Base-by-base conservation (phyloP, 1,140 invertebrate species). In the Plutomurus gul region DNA sequence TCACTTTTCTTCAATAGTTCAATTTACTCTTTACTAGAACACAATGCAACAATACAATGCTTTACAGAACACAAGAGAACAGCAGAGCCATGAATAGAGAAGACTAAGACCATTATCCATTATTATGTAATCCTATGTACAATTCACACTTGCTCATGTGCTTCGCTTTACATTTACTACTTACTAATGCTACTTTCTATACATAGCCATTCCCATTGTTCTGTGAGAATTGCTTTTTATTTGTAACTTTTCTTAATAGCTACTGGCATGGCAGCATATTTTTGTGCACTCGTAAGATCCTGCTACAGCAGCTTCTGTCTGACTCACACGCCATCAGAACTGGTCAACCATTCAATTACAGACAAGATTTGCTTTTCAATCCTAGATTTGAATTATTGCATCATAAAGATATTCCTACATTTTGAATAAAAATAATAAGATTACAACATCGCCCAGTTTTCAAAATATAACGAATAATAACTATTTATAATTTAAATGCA, bases 51-150 rank as follows among this genome's bases (percentile, higher is more conserved):
- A 65, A 65, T 65, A 65, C 56, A 65, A 65, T 65, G 56, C 51
- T 13, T 60, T 60, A 30, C 56, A 65, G 56, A 60, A 13, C 56
- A n/a, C 25, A 60, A 60, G 25, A 60, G 25, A 60, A 60, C 51
- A 60, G 30, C 30, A 65, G 27, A 33, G 16, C n/a, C 30, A 65
- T 65, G 56, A 65, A 65, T 65, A 65, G 56, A 65, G 27, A n/a
- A 65, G 56, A 65, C 56, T 65, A 65, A 65, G 47, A 65, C 56
- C 56, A 65, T 65, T 65, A 65, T 65, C 56, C 56, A 65, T 65
- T 65, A 65, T 65, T 65, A 65, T 65, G 56, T 65, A 65, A 65
- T 30, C 56, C 56, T 65, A 65, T n/a, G n/a, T 65, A 65, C 56
- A 65, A 65, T 65, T 65, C 56, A 65, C 56, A 65, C 56, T 65